Base-by-base conservation (phyloP, 1,140 invertebrate genomes). In the Drosophila truncata region DNA sequence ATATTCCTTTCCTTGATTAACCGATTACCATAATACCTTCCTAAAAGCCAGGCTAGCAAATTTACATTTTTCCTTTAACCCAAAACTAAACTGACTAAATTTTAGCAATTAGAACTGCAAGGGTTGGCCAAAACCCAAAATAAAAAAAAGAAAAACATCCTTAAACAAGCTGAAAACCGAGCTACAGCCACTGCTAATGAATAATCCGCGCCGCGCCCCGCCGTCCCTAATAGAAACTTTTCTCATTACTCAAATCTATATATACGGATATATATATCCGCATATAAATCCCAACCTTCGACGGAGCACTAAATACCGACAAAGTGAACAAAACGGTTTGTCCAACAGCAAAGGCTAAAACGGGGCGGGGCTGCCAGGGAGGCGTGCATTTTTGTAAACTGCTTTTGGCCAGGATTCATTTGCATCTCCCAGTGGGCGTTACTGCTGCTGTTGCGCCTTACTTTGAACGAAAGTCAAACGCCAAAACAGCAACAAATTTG, bases 401-500 rank as follows among this genome's bases (percentile, higher is more conserved):
- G 20, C 47, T 54, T 54, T 41, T 54, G 58, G 41, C 27, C 55
- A 37, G 41, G 49, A 74, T 62, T 74, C 69, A 73, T 73, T 73
- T 73, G 70, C 70, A 73, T 73, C 42, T 71, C 69, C 67, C 66
- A 35, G 42, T 11, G 54, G 66, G 52, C 66, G 39, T 23, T 10
- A 3, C 23, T 55, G 67, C 18, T 29, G 25, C 31, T 33, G 27
- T 4, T 29, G 27, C 8, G 25, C 25, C 7, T 16, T 31, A 27
- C 42, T 67, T 72, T 54, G 66, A 46, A 57, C 67, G 20, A 72
- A 73, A 73, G 70, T 73, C 70, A 73, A 73, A 73, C 66, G 70
- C 52, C 66, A 72, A 71, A 71, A 69, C 59, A 49, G 69, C 54
- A 73, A 73, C 70, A 73, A 73, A 73, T 73, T 73, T 73, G 66